Conservation (phyloP, 1,140 invertebrate species). For the Galleria mellonella region DNA sequence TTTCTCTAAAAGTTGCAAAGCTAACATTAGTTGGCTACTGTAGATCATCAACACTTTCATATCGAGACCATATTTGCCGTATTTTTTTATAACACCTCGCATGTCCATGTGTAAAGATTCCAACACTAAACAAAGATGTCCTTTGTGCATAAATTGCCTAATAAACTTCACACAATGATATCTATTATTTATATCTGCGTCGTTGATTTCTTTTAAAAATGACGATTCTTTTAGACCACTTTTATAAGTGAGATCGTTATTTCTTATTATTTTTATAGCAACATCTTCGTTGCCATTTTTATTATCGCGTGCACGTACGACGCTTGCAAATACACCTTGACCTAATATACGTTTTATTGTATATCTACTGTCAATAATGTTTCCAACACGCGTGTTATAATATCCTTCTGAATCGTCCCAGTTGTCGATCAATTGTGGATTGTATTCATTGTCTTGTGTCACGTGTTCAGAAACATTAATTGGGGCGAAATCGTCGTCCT, state of each 20-base stretch:
- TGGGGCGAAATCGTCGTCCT: slow-evolving; percentile 48
- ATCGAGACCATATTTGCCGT: slow-evolving; percentile 97
- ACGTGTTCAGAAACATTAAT: slow-evolving; percentile 82
- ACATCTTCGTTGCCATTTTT: slow-evolving; percentile 90
- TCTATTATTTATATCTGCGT: slow-evolving; percentile 97
- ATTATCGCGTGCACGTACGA: slow-evolving; percentile 93
- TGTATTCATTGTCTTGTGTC: slow-evolving; percentile 81
- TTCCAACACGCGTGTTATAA: slow-evolving; percentile 95
- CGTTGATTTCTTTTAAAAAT: slow-evolving; percentile 93
- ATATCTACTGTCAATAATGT: slow-evolving; percentile 92
- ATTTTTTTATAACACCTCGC: slow-evolving; percentile 95
- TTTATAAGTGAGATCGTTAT: slow-evolving; percentile 99
- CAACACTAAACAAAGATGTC: slow-evolving; percentile 98
- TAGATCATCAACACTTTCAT: slow-evolving; percentile 99
- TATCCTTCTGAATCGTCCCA: slow-evolving; percentile 99
- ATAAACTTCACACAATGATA: slow-evolving; percentile 96
- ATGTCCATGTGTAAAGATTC: slow-evolving; percentile 96
- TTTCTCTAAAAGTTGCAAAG: slow-evolving; percentile 94
- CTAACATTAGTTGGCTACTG: slow-evolving; percentile 95
- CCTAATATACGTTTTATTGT: slow-evolving; percentile 97
- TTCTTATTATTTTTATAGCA: slow-evolving; percentile 99
- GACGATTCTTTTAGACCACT: slow-evolving; percentile 97
- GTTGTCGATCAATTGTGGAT: slow-evolving; percentile 94
- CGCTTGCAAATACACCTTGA: slow-evolving; percentile 99
- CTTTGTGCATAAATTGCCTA: slow-evolving; percentile 93